These are phyloP conservation scores for Halocynthia roretzi DNA, from an alignment of 23 tunicate genomes.

Conservation along the genomic window DNA sequence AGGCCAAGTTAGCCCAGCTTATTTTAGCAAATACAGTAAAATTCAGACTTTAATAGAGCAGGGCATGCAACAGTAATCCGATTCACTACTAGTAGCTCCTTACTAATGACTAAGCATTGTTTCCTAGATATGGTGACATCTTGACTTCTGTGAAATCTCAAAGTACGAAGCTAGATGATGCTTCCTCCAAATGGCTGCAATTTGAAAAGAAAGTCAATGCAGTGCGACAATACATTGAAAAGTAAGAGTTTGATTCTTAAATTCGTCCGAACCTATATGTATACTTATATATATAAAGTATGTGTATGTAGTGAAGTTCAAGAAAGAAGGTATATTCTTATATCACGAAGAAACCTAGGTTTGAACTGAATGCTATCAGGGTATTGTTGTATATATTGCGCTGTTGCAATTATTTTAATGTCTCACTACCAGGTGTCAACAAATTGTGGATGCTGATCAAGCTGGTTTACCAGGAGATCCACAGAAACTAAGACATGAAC, in stretches of 20 bases:
- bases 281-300: too few species aligned
- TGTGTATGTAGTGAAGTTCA: too few species aligned
- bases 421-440: conserved; percentile 63
- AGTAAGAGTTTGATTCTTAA: conserved; percentile 18
- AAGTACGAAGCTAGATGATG: conserved; percentile 37
- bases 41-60: too few species aligned
- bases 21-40: too few species aligned
- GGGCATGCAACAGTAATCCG: too few species aligned
- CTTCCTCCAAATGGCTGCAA: conserved; percentile 35
- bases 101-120: too few species aligned
- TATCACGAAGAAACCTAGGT: too few species aligned
- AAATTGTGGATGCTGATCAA: conserved; percentile 45
- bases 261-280: neutral
- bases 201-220: conserved; percentile 39
- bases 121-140: conserved; percentile 46
- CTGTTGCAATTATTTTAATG: neutral
- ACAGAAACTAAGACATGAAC: conserved; percentile 45
- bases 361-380: too few species aligned
- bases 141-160: conserved; percentile 18
- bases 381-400: too few species aligned
- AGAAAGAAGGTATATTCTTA: too few species aligned
- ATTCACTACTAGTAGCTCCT: too few species aligned
- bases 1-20: too few species aligned
- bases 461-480: conserved; percentile 85
- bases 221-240: conserved; percentile 51